Evolutionary conservation across 2,113 vertebrate species (phyloP).

Genomic region (Chamaetylas fuelleborni): DNA sequence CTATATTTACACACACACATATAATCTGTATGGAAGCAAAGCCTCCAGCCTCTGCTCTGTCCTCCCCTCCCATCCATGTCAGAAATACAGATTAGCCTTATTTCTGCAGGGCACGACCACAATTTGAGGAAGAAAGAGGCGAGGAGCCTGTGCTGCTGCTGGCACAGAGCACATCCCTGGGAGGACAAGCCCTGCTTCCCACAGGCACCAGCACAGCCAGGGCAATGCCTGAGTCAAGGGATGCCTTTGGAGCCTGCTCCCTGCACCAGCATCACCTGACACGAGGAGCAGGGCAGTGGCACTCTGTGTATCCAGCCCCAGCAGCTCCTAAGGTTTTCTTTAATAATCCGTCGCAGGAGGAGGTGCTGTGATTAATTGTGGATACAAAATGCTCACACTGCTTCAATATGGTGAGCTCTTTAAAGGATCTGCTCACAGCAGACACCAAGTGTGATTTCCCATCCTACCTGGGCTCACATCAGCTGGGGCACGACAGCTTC

Average conservation of each 20-base stretch:
- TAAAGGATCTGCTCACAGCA: background rate
- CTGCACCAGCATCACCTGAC: rapidly evolving
- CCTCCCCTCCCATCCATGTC: background rate
- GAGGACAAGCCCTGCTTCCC: background rate
- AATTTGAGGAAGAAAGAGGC: background rate
- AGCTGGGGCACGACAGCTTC: background rate
- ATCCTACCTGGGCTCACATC: background rate
- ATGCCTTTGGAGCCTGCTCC: background rate
- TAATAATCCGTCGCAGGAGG: background rate
- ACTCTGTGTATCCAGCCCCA: background rate
- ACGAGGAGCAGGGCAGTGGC: background rate
- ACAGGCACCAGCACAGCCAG: rapidly evolving
- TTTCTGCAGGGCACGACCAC: background rate
- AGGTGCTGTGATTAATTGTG: background rate
- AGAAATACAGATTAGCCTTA: background rate
- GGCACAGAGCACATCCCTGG: rapidly evolving
- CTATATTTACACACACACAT: rapidly evolving
- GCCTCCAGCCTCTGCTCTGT: background rate
- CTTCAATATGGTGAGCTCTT: background rate
- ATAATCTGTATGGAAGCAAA: background rate
- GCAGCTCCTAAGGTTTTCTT: background rate
- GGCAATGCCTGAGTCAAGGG: rapidly evolving
- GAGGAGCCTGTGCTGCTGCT: background rate
- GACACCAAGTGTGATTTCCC: background rate
- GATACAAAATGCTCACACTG: background rate